Evolutionary conservation across 2,888 invertebrate species (phyloP).

Genomic region (Aromia moschata): DNA sequence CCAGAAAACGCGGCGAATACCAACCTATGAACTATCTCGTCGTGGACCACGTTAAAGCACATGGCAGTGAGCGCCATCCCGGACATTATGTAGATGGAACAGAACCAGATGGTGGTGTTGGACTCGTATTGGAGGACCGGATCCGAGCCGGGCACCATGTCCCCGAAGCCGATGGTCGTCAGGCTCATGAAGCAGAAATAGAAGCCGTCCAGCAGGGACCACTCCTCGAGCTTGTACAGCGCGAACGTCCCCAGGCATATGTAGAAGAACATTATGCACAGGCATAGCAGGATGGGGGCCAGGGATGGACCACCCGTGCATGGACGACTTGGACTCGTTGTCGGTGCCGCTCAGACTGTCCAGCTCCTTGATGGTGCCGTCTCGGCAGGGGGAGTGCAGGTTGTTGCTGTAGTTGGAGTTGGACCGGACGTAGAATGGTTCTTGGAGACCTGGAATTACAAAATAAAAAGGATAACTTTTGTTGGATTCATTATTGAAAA

Average conservation of each 20-base stretch:
- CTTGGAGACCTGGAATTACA: slow-evolving; percentile 61
- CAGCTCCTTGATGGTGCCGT: slow-evolving; percentile 65
- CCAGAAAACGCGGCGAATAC: no score
- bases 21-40: slow-evolving; percentile 82
- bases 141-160: slow-evolving; percentile 79
- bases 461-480: no score
- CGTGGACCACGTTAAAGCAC: slow-evolving; percentile 90
- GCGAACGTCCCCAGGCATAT: slow-evolving; percentile 89
- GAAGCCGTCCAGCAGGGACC: slow-evolving; percentile 88
- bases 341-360: slow-evolving; percentile 76
- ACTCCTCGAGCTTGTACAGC: slow-evolving; percentile 88
- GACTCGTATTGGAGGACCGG: slow-evolving; percentile 69
- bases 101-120: slow-evolving; percentile 85
- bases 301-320: slow-evolving; percentile 83
- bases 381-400: slow-evolving; percentile 67
- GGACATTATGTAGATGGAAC: slow-evolving; percentile 85
- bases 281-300: slow-evolving; percentile 90
- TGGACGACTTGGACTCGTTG: slow-evolving; percentile 76
- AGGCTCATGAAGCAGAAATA: slow-evolving; percentile 97
- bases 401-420: slow-evolving; percentile 60
- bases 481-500: no score
- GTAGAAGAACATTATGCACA: slow-evolving; percentile 91
- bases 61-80: slow-evolving; percentile 89
- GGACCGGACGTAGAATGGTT: slow-evolving; percentile 74
- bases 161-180: slow-evolving; percentile 91